Percentiles rank a stretch among this genome's conserved stretches.
These are phyloP conservation scores for Hypolimnas misippus DNA, from an alignment of 2,888 invertebrate species.

Conservation along the genomic window DNA sequence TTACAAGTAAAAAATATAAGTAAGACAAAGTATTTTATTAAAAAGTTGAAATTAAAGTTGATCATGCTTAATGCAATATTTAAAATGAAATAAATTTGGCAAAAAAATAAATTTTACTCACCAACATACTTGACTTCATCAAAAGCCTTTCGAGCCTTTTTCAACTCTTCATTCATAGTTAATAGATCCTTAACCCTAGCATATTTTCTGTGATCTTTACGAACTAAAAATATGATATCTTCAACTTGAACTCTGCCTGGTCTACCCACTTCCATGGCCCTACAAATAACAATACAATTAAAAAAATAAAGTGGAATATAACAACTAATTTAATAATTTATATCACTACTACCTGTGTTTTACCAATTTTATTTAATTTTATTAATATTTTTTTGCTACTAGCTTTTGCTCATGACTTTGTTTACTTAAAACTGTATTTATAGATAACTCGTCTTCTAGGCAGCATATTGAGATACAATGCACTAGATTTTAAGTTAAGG, in stretches of 20 bases:
- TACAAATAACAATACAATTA: slow-evolving; percentile 56
- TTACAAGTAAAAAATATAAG: slow-evolving; percentile 2
- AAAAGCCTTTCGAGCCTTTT: slow-evolving; percentile 99
- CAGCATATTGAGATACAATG: too few species aligned
- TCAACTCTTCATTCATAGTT: slow-evolving; percentile 99
- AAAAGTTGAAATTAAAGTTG: background rate
- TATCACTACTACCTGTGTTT: too few species aligned
- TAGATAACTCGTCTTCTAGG: too few species aligned
- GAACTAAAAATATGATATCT: slow-evolving; percentile 97
- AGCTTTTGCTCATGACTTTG: too few species aligned
- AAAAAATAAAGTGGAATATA: too few species aligned
- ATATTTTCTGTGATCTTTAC: slow-evolving; percentile 98
- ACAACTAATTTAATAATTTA: too few species aligned
- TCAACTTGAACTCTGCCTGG: slow-evolving; percentile 99
- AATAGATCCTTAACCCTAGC: slow-evolving; percentile 98
- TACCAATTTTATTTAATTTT: too few species aligned
- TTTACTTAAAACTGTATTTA: too few species aligned
- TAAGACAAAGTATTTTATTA: background rate
- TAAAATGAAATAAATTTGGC: background rate
- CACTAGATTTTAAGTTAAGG: too few species aligned
- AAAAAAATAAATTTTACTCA: slow-evolving; percentile 64
- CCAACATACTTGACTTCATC: slow-evolving; percentile 99
- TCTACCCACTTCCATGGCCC: slow-evolving; percentile 98
- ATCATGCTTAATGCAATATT: background rate
- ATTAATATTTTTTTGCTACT: too few species aligned